Evolutionary conservation across 2,797 vertebrate genomes (phyloP), one percentile per base, ranked within the genome.

Genomic region (Leptodactylus fallax): DNA sequence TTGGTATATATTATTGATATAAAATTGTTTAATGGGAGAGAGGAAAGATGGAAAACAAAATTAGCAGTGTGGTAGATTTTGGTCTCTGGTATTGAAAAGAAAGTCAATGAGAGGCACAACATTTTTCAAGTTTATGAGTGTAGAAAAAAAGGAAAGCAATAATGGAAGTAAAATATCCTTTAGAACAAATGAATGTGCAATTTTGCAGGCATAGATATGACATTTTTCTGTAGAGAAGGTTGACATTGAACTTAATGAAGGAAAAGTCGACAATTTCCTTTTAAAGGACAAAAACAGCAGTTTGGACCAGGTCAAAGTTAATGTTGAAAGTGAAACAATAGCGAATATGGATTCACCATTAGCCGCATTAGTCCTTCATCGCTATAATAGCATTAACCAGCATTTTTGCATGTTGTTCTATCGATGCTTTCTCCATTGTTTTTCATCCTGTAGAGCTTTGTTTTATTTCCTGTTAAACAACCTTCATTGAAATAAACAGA

Each of bases 111-210:
- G 67, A 88, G 87, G 87, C 76, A 71, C 81, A 85, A 79, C 76
- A 78, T 83, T 83, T 77, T 83, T 88, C 51, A 84, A 79, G 81
- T 84, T 78, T 49, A 88, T 79, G 72, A 82, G 14, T 79, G 61
- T 80, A 84, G 23, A 49, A 83, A 51, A n/a, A 63, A 77, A 77
- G 21, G 11, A 74, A 65, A 63, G 19, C 7, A 61, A 51, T 25
- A 77, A 19, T 78, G 47, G n/a, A 77, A 78, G 8, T 51, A 13
- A 85, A 51, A 63, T 53, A 85, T 77, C 10, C 7, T 25, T 16
- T 19, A 27, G 16, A 84, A 61, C 36, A 61, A 85, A 77, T 77
- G 53, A 23, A 82, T 79, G 74, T 85, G 76, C 87, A 84, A 76
- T 81, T 63, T 45, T 49, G 67, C 47, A 86, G 7, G 19, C 53